phyloP scores from a whole-genome alignment of 53 echinoderm and acorn worm genomes.

The Paracentrotus lividus region DNA sequence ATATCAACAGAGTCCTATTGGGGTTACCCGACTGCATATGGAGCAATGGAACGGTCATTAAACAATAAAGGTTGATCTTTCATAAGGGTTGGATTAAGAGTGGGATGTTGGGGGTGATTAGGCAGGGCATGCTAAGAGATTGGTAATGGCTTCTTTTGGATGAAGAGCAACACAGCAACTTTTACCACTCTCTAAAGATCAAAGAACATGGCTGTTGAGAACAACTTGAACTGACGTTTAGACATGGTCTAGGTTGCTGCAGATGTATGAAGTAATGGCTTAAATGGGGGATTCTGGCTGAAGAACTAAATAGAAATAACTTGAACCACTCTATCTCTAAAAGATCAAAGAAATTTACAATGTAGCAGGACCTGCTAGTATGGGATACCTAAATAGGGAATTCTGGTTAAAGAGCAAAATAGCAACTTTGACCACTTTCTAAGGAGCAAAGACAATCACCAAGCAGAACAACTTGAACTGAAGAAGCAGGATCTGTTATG shows the following conservation, averaged over 20 bases:
- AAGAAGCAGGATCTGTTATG: too few species aligned
- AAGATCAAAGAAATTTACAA: too few species aligned
- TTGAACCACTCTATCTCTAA: too few species aligned
- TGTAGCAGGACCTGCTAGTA: too few species aligned
- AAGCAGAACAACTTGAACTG: not conserved
- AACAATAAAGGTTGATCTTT: constrained; percentile 28
- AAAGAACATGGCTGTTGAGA: too few species aligned
- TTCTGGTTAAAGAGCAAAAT: too few species aligned
- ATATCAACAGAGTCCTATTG: constrained; percentile 7
- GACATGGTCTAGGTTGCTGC: too few species aligned
- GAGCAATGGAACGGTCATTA: constrained; percentile 16
- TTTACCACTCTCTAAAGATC: not conserved
- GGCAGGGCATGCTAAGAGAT: not conserved
- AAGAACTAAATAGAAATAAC: too few species aligned
- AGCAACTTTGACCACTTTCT: not conserved
- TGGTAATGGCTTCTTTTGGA: not conserved
- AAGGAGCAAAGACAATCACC: not conserved
- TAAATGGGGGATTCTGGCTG: too few species aligned
- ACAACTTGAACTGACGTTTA: too few species aligned
- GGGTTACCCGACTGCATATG: not conserved
- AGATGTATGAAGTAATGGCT: too few species aligned
- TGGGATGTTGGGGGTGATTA: not conserved
- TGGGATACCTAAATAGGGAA: too few species aligned
- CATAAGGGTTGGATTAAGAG: not conserved
- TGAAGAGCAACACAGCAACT: not conserved